Base-by-base conservation (phyloP, 2,888 invertebrate species). In the Parochlus steinenii region DNA sequence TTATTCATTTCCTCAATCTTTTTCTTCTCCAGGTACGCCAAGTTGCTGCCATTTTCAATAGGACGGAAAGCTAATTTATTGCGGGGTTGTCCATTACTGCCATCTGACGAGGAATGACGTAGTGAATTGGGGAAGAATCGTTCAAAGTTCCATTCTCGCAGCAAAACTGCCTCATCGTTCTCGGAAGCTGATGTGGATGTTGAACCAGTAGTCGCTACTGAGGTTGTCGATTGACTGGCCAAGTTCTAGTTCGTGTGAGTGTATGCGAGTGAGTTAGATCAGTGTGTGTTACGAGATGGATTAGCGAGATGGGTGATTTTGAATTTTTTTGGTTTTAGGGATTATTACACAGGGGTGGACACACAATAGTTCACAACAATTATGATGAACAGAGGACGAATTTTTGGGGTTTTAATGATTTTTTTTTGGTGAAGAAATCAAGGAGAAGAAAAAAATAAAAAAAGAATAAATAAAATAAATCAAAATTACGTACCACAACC, bases 81-180 rank as follows among this genome's bases (percentile, higher is more conserved):
- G n/a, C n/a, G n/a, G n/a, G 14, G 6, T 6, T 15, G 17, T 22
- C 16, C 16, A 5, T 45, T 46, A 19, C 64, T 65, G 48, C 66
- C 64, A 41, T 64, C 58, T 40, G 41, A 55, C 40, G 25, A 40
- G 20, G 62, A 40, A 54, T 58, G 33, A 55, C 58, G 47, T 54
- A 55, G 37, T 40, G 41, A 31, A 40, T 40, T 59, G 10, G 75
- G 79, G 59, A 85, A 83, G 65, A 85, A 83, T 53, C 77, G 72
- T 45, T 80, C 79, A 58, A 85, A 77, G 62, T 85, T 79, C 85
- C 83, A 85, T 52, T 85, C 83, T 59, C 80, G 78, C 47, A 85
- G 65, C 43, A 85, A 67, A 36, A 75, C 74, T 42, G 79, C 78
- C 55, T 82, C 82, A 53, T 81, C 81, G 48, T 73, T 64, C 50